Conservation (phyloP, 2,888 invertebrate species). For the Lymantria monacha region DNA sequence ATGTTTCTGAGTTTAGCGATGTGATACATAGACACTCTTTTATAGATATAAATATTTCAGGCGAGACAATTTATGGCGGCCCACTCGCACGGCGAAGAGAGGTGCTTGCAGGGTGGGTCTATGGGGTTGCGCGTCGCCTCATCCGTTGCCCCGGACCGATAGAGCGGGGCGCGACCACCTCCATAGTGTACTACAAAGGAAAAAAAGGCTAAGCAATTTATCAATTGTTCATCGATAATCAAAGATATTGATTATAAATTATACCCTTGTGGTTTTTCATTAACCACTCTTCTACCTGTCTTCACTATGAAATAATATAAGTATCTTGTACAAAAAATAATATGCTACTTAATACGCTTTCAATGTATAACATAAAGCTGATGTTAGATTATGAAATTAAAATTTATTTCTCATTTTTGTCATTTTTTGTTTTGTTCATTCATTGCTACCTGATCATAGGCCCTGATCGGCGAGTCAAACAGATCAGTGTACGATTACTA, state of each 20-base stretch:
- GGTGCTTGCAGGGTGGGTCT: too few species aligned
- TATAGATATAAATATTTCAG: too few species aligned
- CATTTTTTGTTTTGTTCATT: slow-evolving; percentile 42
- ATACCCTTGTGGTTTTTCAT: slow-evolving; percentile 15
- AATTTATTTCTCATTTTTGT: slow-evolving; percentile 19
- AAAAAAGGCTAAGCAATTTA: too few species aligned
- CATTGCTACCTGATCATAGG: slow-evolving; percentile 68
- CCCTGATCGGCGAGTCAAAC: slow-evolving; percentile 52
- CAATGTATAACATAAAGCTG: slow-evolving; percentile 13
- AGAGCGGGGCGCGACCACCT: too few species aligned
- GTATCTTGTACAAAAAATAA: slow-evolving; percentile 10
- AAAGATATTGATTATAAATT: too few species aligned
- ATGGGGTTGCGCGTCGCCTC: too few species aligned
- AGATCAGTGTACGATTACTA: slow-evolving; percentile 74
- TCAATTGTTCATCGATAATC: neutral
- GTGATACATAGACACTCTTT: too few species aligned
- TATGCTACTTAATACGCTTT: slow-evolving; percentile 24
- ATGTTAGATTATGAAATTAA: slow-evolving; percentile 42
- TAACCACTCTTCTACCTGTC: slow-evolving; percentile 15
- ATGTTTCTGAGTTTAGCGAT: too few species aligned
- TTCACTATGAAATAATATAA: slow-evolving; percentile 3
- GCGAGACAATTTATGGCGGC: too few species aligned
- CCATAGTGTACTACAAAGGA: too few species aligned
- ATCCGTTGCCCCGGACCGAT: too few species aligned
- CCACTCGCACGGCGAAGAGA: too few species aligned